Base-by-base conservation (phyloP, 1,140 invertebrate genomes). In the Orius insidiosus region DNA sequence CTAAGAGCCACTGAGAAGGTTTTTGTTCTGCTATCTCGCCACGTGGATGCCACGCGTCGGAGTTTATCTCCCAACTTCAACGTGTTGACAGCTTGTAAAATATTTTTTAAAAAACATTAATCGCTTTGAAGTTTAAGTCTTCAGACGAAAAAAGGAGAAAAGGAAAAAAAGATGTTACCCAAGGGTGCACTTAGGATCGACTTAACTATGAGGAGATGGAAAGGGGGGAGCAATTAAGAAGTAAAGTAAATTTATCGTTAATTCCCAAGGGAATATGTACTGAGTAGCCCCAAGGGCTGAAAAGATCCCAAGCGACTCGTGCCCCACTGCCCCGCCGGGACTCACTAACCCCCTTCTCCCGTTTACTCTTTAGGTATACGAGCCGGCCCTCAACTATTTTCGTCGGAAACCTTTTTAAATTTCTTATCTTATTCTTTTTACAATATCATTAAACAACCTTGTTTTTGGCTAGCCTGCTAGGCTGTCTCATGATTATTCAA, bases 241-340 rank as follows among this genome's bases (percentile, higher is more conserved):
- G 24, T 24, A 24, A 32, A 19, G 11, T 19, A 18, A 36, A 33
- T 45, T 45, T 45, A 19, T 45, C 34, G 11, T 16, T 11, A 51
- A 51, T 51, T 51, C 49, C 49, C 49, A 47, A 24, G 49, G 49
- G 49, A 51, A 51, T 43, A 43, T 11, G 11, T 19, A 9, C 30
- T 42, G 40, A 46, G 44, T 45, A 33, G 34, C 38, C 43, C 36
- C 18, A 14, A 33, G 43, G 42, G 45, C 24, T 3, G 24, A 24
- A 24, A 24, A 24, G 24, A 24, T 24, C 24, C 24, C 24, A 46
- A 24, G n/a, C 18, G 31, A 13, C 11, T 14, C 8, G 32, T 30
- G 38, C 35, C 39, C 13, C 48, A 37, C 33, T 50, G 44, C 24
- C 37, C 43, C 16, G 38, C n/a, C 31, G 45, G 44, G 45, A 16